Conservation (phyloP, 2,797 vertebrate species). For the Hypotaenidia okinawae region DNA sequence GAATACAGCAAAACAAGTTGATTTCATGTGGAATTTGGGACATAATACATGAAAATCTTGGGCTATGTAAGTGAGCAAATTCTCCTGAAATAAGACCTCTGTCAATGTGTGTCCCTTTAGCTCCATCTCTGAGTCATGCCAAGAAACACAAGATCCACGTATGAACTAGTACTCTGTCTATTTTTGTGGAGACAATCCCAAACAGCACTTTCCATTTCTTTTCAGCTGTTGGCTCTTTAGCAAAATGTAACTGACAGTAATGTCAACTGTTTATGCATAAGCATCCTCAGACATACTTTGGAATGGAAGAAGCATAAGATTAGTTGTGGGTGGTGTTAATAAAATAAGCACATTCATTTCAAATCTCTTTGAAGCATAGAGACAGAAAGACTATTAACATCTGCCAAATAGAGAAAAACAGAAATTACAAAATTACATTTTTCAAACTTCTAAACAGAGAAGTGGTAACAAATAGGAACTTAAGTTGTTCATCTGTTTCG, state of each 20-base stretch:
- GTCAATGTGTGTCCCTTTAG: neutral
- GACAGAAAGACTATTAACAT: neutral
- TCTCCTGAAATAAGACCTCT: neutral
- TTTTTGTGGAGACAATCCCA: neutral
- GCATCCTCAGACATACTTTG: neutral
- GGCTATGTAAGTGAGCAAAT: neutral
- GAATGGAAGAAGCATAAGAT: neutral
- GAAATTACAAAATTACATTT: neutral
- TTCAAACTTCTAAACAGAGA: neutral
- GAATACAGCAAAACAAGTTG: neutral
- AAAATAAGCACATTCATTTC: neutral
- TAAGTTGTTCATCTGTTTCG: neutral
- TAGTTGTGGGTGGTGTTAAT: neutral
- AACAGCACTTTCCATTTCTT: neutral
- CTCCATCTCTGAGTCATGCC: neutral
- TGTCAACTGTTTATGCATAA: neutral
- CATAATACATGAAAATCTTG: neutral
- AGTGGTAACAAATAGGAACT: neutral
- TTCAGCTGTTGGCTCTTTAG: slow-evolving; percentile 5
- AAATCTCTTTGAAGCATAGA: neutral
- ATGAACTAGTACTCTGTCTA: neutral
- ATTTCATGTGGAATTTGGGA: neutral
- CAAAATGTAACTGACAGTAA: slow-evolving; percentile 1
- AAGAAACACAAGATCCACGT: neutral
- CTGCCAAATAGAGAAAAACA: neutral